phyloP scores from a whole-genome alignment of 2,113 vertebrate genomes.

The Hippopotamus amphibius region DNA sequence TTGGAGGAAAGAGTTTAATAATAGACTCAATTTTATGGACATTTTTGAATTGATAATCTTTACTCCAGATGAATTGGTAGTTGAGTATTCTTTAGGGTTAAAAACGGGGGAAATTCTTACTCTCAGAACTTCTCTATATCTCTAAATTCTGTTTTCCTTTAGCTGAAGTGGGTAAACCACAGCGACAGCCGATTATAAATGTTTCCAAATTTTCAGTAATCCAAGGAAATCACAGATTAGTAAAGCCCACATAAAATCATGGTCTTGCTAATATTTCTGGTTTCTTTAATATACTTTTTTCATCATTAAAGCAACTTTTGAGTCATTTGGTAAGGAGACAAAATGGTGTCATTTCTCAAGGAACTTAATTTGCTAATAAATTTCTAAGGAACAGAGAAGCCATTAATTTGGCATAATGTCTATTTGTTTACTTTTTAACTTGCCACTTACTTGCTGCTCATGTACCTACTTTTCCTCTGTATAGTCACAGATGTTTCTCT shows the following conservation, averaged over 20 bases:
- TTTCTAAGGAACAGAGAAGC: constrained; percentile 56
- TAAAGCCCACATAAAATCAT: constrained; percentile 8
- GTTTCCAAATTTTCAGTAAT: constrained; percentile 9
- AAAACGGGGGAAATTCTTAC: constrained; percentile 18
- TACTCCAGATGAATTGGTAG: constrained; percentile 23
- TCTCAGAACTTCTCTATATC: neutral
- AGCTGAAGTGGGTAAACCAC: neutral
- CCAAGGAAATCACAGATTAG: neutral
- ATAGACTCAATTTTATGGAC: neutral
- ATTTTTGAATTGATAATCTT: constrained; percentile 51
- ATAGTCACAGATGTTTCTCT: constrained; percentile 66
- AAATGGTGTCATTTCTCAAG: constrained; percentile 40
- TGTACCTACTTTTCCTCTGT: constrained; percentile 57
- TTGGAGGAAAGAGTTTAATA: constrained; percentile 7
- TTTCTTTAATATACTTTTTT: constrained; percentile 62
- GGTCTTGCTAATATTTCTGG: constrained; percentile 31
- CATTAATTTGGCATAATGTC: constrained; percentile 23
- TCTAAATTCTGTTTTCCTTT: constrained; percentile 51
- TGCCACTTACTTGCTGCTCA: constrained; percentile 59
- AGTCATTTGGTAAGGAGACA: constrained; percentile 47
- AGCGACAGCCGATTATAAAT: neutral
- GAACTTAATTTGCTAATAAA: constrained; percentile 58
- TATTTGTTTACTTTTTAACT: constrained; percentile 39
- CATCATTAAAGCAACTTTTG: constrained; percentile 57
- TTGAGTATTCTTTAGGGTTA: constrained; percentile 46